phyloP scores from a whole-genome alignment of 2,797 vertebrate genomes.

The Darevskia mixta region DNA sequence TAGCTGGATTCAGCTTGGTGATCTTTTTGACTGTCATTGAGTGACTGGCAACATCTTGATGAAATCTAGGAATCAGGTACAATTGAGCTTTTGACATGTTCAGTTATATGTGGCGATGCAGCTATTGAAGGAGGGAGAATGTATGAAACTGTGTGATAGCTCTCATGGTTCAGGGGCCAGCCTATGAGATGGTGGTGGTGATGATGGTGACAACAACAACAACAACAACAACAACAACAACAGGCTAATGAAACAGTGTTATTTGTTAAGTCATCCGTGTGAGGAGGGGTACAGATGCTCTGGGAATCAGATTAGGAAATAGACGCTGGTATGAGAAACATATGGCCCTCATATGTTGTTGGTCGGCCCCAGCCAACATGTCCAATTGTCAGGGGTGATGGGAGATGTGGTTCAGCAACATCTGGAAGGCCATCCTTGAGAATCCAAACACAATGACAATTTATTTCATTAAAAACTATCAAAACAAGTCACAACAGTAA shows the following conservation, averaged over 20 bases:
- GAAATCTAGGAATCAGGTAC: conserved; percentile 25
- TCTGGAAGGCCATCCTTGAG: too few relatives aligned
- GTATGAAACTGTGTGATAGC: neutral
- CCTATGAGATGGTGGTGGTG: neutral
- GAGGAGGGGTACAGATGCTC: neutral
- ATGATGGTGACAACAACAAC: too few relatives aligned
- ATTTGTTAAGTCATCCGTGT: neutral
- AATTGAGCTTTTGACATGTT: neutral
- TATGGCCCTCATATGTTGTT: too few relatives aligned
- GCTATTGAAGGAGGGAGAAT: conserved; percentile 17
- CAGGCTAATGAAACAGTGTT: neutral
- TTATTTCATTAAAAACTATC: too few relatives aligned
- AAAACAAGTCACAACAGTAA: too few relatives aligned
- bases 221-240: neutral
- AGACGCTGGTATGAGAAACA: too few relatives aligned
- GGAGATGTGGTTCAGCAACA: too few relatives aligned
- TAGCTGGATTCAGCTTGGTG: conserved; percentile 23
- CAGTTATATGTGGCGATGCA: conserved; percentile 11
- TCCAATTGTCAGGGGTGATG: too few relatives aligned
- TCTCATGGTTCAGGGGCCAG: conserved; percentile 9
- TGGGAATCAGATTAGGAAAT: neutral
- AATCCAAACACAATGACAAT: too few relatives aligned
- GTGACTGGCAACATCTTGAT: neutral
- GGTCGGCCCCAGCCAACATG: too few relatives aligned
- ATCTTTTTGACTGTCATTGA: neutral